phyloP scores from a whole-genome alignment of 2,113 vertebrate species.

The Columbina picui region DNA sequence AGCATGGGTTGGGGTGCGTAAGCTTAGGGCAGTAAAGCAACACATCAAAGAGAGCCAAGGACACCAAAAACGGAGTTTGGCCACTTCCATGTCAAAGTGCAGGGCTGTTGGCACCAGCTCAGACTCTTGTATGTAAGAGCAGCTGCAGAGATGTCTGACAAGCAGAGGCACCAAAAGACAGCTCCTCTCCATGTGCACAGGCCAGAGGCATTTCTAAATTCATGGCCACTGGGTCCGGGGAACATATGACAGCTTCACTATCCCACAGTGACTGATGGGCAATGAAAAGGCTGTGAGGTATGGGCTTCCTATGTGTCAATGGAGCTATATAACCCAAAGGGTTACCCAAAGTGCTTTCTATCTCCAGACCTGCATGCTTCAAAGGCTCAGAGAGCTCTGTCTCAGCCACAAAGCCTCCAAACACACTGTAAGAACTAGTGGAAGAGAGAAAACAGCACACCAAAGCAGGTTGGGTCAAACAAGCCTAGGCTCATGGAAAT shows the following conservation, averaged over 20 bases:
- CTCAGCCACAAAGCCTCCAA: not conserved
- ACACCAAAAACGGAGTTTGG: not conserved
- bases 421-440: not conserved
- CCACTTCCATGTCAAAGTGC: slow-evolving; percentile 33
- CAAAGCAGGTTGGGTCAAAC: not conserved
- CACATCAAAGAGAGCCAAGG: slow-evolving; percentile 25
- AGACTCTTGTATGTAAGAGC: not conserved
- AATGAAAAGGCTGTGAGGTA: not conserved
- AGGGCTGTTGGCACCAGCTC: slow-evolving; percentile 10
- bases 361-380: not conserved
- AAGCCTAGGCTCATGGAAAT: not conserved
- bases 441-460: not conserved
- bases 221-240: not conserved
- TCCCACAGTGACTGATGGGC: not conserved
- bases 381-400: not conserved
- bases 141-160: not conserved
- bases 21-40: slow-evolving; percentile 1
- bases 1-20: not conserved
- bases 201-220: not conserved
- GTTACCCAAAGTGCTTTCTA: not conserved
- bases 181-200: not conserved
- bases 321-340: not conserved
- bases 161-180: not conserved
- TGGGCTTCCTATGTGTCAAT: not conserved
- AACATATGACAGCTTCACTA: rapidly evolving